A percentile compares a stretch with the other conserved stretches of the same genome.
Conservation (phyloP, 2,888 invertebrate genomes). For the Sarcophaga variegata region DNA sequence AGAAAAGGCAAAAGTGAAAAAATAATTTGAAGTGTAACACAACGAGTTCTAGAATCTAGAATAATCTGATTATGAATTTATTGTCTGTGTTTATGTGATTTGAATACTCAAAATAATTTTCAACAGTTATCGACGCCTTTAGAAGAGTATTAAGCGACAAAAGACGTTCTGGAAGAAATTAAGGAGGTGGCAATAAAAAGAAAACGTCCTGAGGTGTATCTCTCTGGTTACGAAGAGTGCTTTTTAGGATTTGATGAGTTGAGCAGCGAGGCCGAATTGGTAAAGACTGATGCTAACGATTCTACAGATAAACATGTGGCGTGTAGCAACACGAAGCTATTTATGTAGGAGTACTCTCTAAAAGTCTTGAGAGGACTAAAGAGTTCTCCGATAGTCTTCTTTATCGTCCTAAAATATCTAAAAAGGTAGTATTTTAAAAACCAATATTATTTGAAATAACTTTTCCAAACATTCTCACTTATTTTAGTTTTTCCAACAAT, state of each 20-base stretch:
- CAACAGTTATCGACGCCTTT: conserved; percentile 39
- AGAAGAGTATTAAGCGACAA: conserved; percentile 35
- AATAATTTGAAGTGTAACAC: no score
- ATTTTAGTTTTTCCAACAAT: conserved; percentile 36
- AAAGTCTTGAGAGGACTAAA: background rate
- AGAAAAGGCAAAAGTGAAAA: no score
- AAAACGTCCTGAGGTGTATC: conserved; percentile 66
- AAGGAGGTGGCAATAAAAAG: conserved; percentile 65
- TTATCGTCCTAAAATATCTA: conserved; percentile 50
- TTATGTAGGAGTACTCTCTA: conserved; percentile 1
- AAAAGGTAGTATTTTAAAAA: conserved; percentile 58
- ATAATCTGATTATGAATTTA: no score
- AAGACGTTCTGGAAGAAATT: conserved; percentile 54
- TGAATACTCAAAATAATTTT: no score
- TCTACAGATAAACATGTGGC: conserved; percentile 6
- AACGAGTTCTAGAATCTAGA: no score
- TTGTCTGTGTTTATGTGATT: no score
- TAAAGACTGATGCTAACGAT: conserved; percentile 26
- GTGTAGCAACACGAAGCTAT: background rate
- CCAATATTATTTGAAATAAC: no score
- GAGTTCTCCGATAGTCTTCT: background rate
- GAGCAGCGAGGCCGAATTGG: conserved; percentile 68
- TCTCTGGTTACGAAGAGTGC: conserved; percentile 70
- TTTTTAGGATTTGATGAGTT: conserved; percentile 71
- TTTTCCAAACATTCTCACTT: background rate